Conservation (phyloP, 2,797 vertebrate species). For the Zalophus californianus region DNA sequence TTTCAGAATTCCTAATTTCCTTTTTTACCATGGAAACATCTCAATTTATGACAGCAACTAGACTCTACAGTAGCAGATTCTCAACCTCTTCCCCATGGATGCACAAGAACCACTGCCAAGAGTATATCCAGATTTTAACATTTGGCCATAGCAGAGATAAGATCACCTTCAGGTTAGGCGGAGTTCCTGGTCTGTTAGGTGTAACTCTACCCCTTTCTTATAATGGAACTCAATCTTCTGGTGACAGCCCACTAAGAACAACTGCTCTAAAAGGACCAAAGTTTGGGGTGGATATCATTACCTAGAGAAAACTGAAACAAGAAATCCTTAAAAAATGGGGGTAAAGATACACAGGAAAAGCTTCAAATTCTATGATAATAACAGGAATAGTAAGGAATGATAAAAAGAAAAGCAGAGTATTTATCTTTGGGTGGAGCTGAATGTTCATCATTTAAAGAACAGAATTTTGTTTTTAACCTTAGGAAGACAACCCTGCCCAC, state of each 20-base stretch:
- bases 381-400: conserved; percentile 55
- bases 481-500: conserved; percentile 33
- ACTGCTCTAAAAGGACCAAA: conserved; percentile 77
- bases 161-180: conserved; percentile 64
- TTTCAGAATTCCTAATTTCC: conserved; percentile 67
- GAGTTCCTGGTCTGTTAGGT: conserved; percentile 72
- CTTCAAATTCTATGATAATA: conserved; percentile 58
- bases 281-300: conserved; percentile 68
- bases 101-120: conserved; percentile 55
- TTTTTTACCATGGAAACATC: conserved; percentile 44
- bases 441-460: conserved; percentile 38
- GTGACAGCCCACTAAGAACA: conserved; percentile 74
- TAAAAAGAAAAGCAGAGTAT: conserved; percentile 55
- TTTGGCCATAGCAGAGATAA: conserved; percentile 70
- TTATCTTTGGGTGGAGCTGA: conserved; percentile 7
- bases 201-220: conserved; percentile 74
- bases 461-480: background rate
- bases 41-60: conserved; percentile 52
- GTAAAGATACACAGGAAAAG: conserved; percentile 61
- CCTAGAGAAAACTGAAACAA: conserved; percentile 76
- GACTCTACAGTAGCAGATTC: conserved; percentile 56
- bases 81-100: conserved; percentile 50
- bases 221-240: conserved; percentile 72
- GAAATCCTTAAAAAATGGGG: conserved; percentile 67
- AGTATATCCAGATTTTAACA: conserved; percentile 64